These are phyloP conservation scores for Rhegmatorhina hoffmannsi DNA, from an alignment of 2,113 vertebrate species.

Conservation along the genomic window DNA sequence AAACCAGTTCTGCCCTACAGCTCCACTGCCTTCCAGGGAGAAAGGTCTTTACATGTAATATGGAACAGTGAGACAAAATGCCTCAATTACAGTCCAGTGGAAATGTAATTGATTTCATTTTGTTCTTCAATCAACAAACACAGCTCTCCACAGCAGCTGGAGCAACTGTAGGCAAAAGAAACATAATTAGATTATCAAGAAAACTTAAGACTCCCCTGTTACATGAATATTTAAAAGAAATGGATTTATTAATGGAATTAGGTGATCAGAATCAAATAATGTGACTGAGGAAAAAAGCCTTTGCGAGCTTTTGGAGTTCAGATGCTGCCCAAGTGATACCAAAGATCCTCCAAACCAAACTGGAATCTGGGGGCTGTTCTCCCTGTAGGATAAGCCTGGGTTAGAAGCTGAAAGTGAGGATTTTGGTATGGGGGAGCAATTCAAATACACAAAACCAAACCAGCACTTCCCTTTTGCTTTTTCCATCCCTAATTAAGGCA, in stretches of 20 bases:
- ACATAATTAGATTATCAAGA: neutral
- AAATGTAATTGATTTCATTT: slow-evolving; percentile 19
- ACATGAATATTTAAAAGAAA: slow-evolving; percentile 3
- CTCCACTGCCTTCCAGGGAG: neutral
- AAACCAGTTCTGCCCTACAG: slow-evolving; percentile 2
- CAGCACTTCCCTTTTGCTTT: neutral
- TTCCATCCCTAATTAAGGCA: neutral
- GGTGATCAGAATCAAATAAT: neutral
- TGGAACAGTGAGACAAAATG: neutral
- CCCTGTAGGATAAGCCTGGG: neutral
- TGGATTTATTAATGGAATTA: neutral
- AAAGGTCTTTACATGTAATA: neutral
- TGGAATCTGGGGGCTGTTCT: neutral
- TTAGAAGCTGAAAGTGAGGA: neutral
- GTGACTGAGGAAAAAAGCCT: neutral
- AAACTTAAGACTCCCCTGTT: neutral
- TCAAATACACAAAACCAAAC: neutral
- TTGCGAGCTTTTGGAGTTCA: neutral
- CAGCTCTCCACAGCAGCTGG: neutral
- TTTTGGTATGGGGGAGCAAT: neutral
- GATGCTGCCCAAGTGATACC: neutral
- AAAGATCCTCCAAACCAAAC: neutral
- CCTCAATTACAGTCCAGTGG: neutral
- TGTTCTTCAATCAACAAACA: neutral
- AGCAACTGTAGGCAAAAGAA: neutral